Evolutionary conservation across 2,113 vertebrate genomes (phyloP), one percentile per base, ranked within the genome.

Genomic region (Natator depressus): DNA sequence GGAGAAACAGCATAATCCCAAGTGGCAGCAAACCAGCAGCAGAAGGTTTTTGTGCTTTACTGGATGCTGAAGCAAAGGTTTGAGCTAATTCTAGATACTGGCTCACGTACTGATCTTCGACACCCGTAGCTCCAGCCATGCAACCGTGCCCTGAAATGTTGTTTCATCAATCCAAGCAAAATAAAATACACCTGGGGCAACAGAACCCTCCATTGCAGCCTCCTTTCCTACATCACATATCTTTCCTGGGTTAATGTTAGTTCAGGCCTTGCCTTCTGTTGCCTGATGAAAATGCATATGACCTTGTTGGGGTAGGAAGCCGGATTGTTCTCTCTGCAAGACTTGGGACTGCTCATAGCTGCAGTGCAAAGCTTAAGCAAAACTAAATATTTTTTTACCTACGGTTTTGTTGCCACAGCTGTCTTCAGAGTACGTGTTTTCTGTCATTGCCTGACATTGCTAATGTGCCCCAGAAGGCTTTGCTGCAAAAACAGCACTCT

Each of bases 41-140:
- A 72, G 54, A 82, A 4, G 87, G 31, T 62, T 47, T 29, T 89
- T 25, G 57, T 84, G 75, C 35, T 85, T 90, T 87, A 87, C 89
- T 89, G 55, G 84, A 96, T 54, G 65, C 91, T 93, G 90, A 97
- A 89, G 62, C 75, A 92, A 97, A 97, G 93, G 92, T 97, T 96
- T 94, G 89, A 91, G 11, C 54, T 69, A 87, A 16, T 16, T 84
- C 72, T 54, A 1, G 12, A 24, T 86, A 81, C 38, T 89, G 5
- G 3, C 10, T 82, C 20, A 46, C 35, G 7, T 2, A 27, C 20
- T 5, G 2, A 72, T 13, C 27, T 90, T 10, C 76, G 90, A 55
- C 49, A 35, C 9, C 17, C 12, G 65, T 13, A 46, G 46, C 42
- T 85, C 13, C 84, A 80, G 46, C 83, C 24, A 54, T 91, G 84